A percentile compares a stretch with the other conserved stretches of the same genome.
Conservation (phyloP, 2,888 invertebrate genomes). For the Bimastos eiseni region DNA sequence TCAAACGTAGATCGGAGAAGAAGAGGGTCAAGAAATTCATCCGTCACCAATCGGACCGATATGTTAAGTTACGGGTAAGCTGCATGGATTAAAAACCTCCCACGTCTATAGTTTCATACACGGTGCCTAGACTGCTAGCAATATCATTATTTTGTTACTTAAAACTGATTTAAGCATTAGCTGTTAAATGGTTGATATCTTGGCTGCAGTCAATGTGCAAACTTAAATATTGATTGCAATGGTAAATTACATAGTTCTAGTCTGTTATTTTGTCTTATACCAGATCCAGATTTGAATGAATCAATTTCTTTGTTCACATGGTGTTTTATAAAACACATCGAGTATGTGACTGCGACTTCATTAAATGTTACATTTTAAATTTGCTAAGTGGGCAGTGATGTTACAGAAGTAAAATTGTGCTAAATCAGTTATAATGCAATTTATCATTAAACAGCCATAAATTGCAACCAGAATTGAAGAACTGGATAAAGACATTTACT, state of each 20-base stretch:
- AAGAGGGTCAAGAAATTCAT: constrained; percentile 98
- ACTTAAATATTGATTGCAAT: too few relatives aligned
- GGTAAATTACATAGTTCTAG: too few relatives aligned
- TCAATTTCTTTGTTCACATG: neutral
- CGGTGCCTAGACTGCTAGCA: neutral
- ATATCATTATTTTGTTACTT: neutral
- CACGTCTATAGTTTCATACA: neutral
- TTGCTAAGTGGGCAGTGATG: neutral
- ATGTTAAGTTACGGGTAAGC: constrained; percentile 85
- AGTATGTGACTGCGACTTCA: neutral
- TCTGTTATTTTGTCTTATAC: too few relatives aligned
- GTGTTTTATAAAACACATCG: too few relatives aligned
- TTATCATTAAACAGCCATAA: neutral
- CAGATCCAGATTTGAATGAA: neutral
- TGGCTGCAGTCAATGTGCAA: too few relatives aligned
- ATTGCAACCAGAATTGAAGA: too few relatives aligned
- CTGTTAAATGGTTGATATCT: too few relatives aligned
- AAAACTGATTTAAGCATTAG: neutral
- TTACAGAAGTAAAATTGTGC: neutral
- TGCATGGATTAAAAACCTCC: neutral
- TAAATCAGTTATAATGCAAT: neutral
- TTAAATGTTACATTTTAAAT: neutral
- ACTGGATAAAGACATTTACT: neutral
- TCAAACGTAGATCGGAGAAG: constrained; percentile 75
- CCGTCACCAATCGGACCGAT: constrained; percentile 97